phyloP scores from a whole-genome alignment of 2,888 invertebrate genomes.

The Holacanthella duospinosa region DNA sequence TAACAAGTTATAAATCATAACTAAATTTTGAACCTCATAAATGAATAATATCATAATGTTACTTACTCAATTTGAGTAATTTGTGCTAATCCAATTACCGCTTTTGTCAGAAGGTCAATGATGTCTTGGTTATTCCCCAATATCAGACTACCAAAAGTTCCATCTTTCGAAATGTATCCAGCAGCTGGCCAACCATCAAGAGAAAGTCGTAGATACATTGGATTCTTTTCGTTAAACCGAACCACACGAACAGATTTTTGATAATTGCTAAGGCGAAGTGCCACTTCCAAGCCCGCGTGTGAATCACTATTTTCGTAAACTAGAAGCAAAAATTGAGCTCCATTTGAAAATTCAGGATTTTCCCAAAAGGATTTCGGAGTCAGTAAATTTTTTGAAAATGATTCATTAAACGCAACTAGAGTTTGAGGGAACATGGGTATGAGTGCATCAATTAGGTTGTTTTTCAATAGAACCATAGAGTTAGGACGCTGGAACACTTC shows the following conservation, averaged over 20 bases:
- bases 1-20: no score
- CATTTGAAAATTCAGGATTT: constrained; percentile 39
- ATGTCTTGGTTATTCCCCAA: constrained; percentile 24
- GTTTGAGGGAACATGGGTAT: constrained; percentile 21
- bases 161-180: constrained; percentile 20
- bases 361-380: constrained; percentile 47
- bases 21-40: no score
- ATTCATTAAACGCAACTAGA: constrained; percentile 5
- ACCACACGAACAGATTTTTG: constrained; percentile 18
- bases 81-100: constrained; percentile 3
- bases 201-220: constrained; percentile 19
- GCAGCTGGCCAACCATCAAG: constrained; percentile 33
- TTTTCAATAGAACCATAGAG: constrained; percentile 21
- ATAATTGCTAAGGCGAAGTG: constrained; percentile 42
- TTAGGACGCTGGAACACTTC: constrained; percentile 22
- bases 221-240: constrained; percentile 24
- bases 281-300: constrained; percentile 54
- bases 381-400: neutral
- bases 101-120: constrained; percentile 13
- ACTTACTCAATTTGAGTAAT: constrained; percentile 5
- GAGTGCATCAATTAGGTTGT: constrained; percentile 22
- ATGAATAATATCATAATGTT: no score
- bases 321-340: constrained; percentile 11
- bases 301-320: constrained; percentile 40
- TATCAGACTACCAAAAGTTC: constrained; percentile 14